These are phyloP conservation scores for Oegoconia quadripuncta DNA, from an alignment of 2,888 invertebrate species.

Conservation along the genomic window DNA sequence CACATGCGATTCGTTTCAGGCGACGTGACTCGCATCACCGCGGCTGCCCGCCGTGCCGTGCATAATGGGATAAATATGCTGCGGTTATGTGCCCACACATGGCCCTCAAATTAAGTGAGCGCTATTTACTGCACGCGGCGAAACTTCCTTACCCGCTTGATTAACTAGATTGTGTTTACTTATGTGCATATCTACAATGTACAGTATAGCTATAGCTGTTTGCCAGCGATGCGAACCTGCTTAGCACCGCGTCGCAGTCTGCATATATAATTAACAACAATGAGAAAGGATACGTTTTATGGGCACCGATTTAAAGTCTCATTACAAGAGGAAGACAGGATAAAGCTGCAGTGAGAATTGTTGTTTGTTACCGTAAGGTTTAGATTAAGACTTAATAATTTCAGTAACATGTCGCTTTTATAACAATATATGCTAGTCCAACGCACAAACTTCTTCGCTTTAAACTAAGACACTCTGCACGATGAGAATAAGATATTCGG, in stretches of 20 bases:
- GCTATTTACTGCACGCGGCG: slow-evolving; percentile 67
- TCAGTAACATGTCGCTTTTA: too few relatives aligned
- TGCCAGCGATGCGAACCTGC: slow-evolving; percentile 20
- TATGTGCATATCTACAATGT: slow-evolving; percentile 8
- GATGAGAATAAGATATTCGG: too few relatives aligned
- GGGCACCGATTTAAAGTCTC: slow-evolving; percentile 17
- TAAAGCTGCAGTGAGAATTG: too few relatives aligned
- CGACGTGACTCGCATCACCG: slow-evolving; percentile 77
- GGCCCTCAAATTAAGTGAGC: slow-evolving; percentile 74
- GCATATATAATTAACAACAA: slow-evolving; percentile 34
- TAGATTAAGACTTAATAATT: too few relatives aligned
- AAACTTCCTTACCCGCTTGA: slow-evolving; percentile 63
- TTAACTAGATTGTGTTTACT: slow-evolving; percentile 66
- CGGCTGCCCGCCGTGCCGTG: slow-evolving; percentile 65
- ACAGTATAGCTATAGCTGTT: slow-evolving; percentile 24
- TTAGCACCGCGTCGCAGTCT: slow-evolving; percentile 17
- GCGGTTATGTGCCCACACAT: slow-evolving; percentile 74
- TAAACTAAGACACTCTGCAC: too few relatives aligned
- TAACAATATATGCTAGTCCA: too few relatives aligned
- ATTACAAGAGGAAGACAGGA: slow-evolving; percentile 10
- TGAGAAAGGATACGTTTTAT: slow-evolving; percentile 21
- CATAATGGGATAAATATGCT: slow-evolving; percentile 79
- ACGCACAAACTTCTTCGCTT: too few relatives aligned
- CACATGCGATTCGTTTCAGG: slow-evolving; percentile 79
- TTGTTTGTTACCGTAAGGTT: too few relatives aligned